Percentiles rank a stretch among this genome's conserved stretches.
phyloP scores from a whole-genome alignment of 2,888 invertebrate genomes.

The Agrotis segetum region DNA sequence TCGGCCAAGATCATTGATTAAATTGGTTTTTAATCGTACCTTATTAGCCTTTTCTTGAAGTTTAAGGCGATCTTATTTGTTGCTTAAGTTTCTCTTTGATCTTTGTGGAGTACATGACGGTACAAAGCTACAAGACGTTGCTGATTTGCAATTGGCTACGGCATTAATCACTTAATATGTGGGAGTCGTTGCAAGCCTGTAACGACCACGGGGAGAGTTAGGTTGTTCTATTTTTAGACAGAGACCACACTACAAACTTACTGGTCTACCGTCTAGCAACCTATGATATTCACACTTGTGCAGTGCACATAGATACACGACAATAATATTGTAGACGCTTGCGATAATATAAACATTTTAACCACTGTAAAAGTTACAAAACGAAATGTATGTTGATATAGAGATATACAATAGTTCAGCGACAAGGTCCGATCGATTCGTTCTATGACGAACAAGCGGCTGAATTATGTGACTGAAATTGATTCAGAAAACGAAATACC shows the following conservation, averaged over 20 bases:
- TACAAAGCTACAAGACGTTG: slow-evolving; percentile 7
- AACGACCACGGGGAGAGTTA: slow-evolving; percentile 17
- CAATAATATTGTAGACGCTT: not conserved
- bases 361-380: slow-evolving; percentile 3
- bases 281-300: slow-evolving; percentile 12
- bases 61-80: slow-evolving; percentile 1
- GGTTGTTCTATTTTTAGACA: slow-evolving; percentile 42
- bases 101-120: not conserved
- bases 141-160: slow-evolving; percentile 8
- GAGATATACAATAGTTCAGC: slow-evolving; percentile 12
- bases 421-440: slow-evolving; percentile 21
- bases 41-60: slow-evolving; percentile 6
- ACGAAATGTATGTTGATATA: slow-evolving; percentile 12
- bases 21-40: slow-evolving; percentile 13
- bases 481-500: not conserved
- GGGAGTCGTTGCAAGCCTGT: slow-evolving; percentile 38
- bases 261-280: slow-evolving; percentile 41
- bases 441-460: slow-evolving; percentile 6
- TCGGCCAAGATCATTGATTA: slow-evolving; percentile 27
- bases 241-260: slow-evolving; percentile 26
- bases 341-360: slow-evolving; percentile 24
- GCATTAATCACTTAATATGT: slow-evolving; percentile 39
- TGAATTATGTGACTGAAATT: slow-evolving; percentile 24
- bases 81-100: slow-evolving; percentile 20
- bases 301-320: slow-evolving; percentile 11